A percentile compares a stretch with the other conserved stretches of the same genome.
Conservation (phyloP, 2,113 vertebrate species). For the Muscicapa adusta region DNA sequence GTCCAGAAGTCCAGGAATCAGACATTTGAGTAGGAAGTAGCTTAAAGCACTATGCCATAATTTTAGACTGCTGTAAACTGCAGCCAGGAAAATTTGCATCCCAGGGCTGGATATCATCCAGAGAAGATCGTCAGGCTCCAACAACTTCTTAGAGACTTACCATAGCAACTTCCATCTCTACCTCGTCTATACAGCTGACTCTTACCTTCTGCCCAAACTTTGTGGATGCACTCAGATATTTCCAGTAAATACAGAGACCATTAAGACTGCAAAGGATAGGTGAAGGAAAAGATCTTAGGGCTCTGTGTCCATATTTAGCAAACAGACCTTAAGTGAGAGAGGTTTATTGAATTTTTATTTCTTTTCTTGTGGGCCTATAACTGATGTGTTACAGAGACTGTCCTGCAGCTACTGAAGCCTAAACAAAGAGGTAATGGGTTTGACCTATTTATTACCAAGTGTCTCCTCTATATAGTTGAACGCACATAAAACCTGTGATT, state of each 20-base stretch:
- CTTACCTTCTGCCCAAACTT: not conserved
- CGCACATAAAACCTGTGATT: not conserved
- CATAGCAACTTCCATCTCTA: not conserved
- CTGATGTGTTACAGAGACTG: not conserved
- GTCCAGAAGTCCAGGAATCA: not conserved
- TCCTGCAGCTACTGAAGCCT: not conserved
- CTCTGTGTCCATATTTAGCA: not conserved
- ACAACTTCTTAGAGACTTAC: not conserved
- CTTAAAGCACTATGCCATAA: not conserved
- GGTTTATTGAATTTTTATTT: not conserved
- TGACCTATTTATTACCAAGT: not conserved
- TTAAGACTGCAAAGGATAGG: not conserved
- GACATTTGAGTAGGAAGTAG: not conserved
- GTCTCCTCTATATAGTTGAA: not conserved
- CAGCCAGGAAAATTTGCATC: conserved; percentile 20
- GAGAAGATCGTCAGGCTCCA: not conserved
- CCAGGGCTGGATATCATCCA: not conserved
- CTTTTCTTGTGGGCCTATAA: not conserved
- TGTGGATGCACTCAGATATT: not conserved
- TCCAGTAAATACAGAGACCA: not conserved
- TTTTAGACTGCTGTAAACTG: conserved; percentile 9
- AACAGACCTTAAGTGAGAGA: not conserved
- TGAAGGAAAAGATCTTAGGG: not conserved
- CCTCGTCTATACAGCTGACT: not conserved
- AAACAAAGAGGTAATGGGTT: not conserved